Conservation (phyloP, 1,140 invertebrate genomes). For the Centruroides sculpturatus region DNA sequence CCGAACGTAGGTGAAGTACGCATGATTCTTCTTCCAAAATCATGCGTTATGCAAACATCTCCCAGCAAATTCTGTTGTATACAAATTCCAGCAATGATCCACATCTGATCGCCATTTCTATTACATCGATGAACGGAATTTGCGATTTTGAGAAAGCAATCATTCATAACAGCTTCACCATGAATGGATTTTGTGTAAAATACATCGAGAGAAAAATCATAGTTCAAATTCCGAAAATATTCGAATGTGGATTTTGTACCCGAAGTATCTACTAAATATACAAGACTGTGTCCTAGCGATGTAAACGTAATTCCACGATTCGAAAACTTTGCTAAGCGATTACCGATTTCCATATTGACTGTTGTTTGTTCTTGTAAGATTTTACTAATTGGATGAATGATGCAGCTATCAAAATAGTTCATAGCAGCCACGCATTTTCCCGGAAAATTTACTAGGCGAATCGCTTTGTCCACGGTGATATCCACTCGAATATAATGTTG, state of each 20-base stretch:
- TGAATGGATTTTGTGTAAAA: slow-evolving; percentile 58
- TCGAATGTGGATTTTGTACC: slow-evolving; percentile 71
- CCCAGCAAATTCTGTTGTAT: slow-evolving; percentile 11
- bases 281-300: slow-evolving; percentile 61
- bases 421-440: slow-evolving; percentile 56
- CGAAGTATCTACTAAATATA: slow-evolving; percentile 68
- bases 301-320: slow-evolving; percentile 77
- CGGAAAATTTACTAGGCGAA: slow-evolving; percentile 57
- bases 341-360: slow-evolving; percentile 29
- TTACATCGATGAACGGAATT: background rate
- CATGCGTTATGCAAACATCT: slow-evolving; percentile 8
- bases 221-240: slow-evolving; percentile 59
- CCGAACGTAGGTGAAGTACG: slow-evolving; percentile 51
- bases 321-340: slow-evolving; percentile 59
- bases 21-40: slow-evolving; percentile 28
- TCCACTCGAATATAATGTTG: slow-evolving; percentile 60
- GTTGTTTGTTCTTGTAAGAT: slow-evolving; percentile 67
- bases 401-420: slow-evolving; percentile 49
- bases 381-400: slow-evolving; percentile 65
- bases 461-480: slow-evolving; percentile 61
- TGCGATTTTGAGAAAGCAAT: slow-evolving; percentile 31
- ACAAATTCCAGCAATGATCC: slow-evolving; percentile 8
- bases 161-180: slow-evolving; percentile 34
- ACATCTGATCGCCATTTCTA: slow-evolving; percentile 10
- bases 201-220: slow-evolving; percentile 58